Percentiles rank a stretch among this genome's conserved stretches.
phyloP scores from a whole-genome alignment of 1,140 invertebrate species.

The Pseudoatta argentina region DNA sequence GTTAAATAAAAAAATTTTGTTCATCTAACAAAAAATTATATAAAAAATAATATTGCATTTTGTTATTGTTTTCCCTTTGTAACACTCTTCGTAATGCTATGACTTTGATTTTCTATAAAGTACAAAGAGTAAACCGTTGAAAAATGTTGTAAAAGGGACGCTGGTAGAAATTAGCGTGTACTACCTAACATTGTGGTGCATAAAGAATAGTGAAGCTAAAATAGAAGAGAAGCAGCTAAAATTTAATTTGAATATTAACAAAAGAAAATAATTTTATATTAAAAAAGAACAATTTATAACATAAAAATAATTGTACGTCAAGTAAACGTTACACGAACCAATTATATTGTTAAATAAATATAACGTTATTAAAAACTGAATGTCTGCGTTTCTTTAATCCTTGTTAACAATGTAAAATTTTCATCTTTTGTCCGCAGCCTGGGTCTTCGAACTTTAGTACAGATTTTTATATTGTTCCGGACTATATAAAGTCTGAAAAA shows the following conservation, averaged over 20 bases:
- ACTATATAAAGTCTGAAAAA: too few species aligned
- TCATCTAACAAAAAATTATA: too few species aligned
- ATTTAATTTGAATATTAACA: neutral
- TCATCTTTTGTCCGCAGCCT: too few species aligned
- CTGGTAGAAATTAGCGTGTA: slow-evolving; percentile 12
- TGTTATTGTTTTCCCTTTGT: slow-evolving; percentile 14
- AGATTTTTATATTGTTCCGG: too few species aligned
- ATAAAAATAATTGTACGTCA: neutral
- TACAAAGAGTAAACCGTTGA: slow-evolving; percentile 51
- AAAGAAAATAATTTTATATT: neutral
- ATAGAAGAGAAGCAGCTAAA: neutral
- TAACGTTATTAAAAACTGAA: neutral
- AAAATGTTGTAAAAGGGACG: slow-evolving; percentile 24
- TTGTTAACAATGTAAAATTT: too few species aligned
- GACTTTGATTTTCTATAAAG: slow-evolving; percentile 33
- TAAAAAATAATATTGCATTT: too few species aligned
- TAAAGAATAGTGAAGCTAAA: slow-evolving; percentile 23
- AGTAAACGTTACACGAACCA: neutral
- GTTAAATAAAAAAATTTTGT: too few species aligned
- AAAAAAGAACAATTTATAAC: neutral
- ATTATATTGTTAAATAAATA: neutral
- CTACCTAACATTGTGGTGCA: neutral
- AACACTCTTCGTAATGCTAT: neutral
- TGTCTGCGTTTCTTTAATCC: neutral
- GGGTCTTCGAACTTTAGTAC: too few species aligned